A percentile compares a stretch with the other conserved stretches of the same genome.
phyloP scores from a whole-genome alignment of 2,888 invertebrate species.

The Barypeithes pellucidus region DNA sequence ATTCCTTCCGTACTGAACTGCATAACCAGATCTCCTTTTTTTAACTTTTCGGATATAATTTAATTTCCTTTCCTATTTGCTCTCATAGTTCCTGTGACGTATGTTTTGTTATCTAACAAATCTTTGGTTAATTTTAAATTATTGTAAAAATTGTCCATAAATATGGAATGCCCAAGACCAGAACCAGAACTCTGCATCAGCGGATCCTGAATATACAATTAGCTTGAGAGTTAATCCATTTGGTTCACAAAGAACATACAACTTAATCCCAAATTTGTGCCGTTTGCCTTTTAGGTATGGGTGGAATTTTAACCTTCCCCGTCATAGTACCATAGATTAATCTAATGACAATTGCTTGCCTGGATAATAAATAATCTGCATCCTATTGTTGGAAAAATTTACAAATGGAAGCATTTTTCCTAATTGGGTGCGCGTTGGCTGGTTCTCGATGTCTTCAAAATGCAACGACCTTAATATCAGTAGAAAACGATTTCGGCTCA shows the following conservation, averaged over 20 bases:
- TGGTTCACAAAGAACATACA: conserved; percentile 61
- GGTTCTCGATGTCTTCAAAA: conserved; percentile 57
- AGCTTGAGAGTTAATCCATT: conserved; percentile 60
- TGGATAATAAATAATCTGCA: conserved; percentile 55
- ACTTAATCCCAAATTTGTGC: not conserved
- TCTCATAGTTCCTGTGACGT: conserved; percentile 54
- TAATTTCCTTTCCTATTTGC: conserved; percentile 49
- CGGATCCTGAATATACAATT: conserved; percentile 48
- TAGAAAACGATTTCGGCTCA: conserved; percentile 64
- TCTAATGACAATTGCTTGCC: conserved; percentile 54
- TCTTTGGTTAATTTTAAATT: conserved; percentile 52
- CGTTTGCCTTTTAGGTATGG: conserved; percentile 60
- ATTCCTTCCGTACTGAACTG: conserved; percentile 38
- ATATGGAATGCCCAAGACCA: conserved; percentile 53
- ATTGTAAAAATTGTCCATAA: conserved; percentile 59
- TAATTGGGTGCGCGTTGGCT: conserved; percentile 58
- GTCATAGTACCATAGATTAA: conserved; percentile 55
- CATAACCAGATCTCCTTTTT: conserved; percentile 50
- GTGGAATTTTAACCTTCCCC: conserved; percentile 61
- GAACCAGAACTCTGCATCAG: conserved; percentile 39
- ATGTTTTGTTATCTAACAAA: conserved; percentile 53
- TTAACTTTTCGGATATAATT: conserved; percentile 49
- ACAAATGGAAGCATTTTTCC: conserved; percentile 63
- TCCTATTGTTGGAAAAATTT: conserved; percentile 60
- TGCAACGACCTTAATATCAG: conserved; percentile 64